A percentile compares a stretch with the other conserved stretches of the same genome.
phyloP scores from a whole-genome alignment of 2,888 invertebrate genomes.

The Lapara coniferarum region DNA sequence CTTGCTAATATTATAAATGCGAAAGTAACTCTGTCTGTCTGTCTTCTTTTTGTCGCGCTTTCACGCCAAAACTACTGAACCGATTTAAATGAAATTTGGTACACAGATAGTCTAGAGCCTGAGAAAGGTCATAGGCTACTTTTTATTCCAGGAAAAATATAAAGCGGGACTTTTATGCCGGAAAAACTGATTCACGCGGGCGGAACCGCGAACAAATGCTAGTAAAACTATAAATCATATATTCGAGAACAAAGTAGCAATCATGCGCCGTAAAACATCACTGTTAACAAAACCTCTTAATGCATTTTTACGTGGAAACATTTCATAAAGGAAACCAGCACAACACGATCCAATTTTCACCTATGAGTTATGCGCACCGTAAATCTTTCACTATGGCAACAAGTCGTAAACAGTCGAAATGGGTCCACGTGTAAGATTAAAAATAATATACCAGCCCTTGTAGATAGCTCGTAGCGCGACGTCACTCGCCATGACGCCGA shows the following conservation, averaged over 20 bases:
- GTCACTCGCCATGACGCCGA: constrained; percentile 13
- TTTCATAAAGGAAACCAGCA: not conserved
- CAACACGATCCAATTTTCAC: constrained; percentile 6
- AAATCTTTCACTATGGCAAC: constrained; percentile 27
- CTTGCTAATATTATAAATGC: too few species aligned
- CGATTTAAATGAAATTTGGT: too few species aligned
- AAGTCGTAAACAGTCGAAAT: constrained; percentile 44
- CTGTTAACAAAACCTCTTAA: not conserved
- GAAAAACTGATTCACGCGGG: too few species aligned
- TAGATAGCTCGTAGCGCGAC: constrained; percentile 37
- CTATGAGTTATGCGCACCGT: not conserved
- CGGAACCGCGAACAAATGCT: too few species aligned
- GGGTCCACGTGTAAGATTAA: constrained; percentile 39
- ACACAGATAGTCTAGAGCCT: too few species aligned
- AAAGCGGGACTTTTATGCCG: too few species aligned
- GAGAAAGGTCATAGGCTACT: too few species aligned
- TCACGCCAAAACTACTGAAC: too few species aligned
- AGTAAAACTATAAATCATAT: constrained; percentile 3
- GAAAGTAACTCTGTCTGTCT: too few species aligned
- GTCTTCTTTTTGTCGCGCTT: too few species aligned
- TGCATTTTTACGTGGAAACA: not conserved
- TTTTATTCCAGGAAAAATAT: too few species aligned
- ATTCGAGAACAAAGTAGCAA: not conserved
- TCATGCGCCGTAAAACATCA: not conserved
- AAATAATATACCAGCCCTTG: constrained; percentile 44